Base-by-base conservation (phyloP, 1,140 invertebrate species). In the Stratiolaelaps scimitus region DNA sequence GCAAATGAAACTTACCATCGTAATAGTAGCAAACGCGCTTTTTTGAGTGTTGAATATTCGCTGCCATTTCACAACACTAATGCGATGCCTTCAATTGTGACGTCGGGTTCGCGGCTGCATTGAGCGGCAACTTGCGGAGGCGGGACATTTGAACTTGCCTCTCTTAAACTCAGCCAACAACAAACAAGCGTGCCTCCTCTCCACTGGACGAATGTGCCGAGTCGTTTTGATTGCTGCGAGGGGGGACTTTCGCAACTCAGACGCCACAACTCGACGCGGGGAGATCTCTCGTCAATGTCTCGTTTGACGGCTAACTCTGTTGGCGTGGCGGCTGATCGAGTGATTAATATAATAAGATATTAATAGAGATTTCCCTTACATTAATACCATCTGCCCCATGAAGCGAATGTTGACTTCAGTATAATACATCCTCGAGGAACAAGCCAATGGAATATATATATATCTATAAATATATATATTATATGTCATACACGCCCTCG, bases 21-120 rank as follows among this genome's bases (percentile, higher is more conserved):
- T 98, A 98, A 78, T 98, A 98, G 79, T 98, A 98, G 77, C 92
- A 95, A 66, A 97, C 91, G 75, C 88, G 83, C 76, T 93, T 92
- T 74, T 89, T 89, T 34, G 53, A 60, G 53, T 60, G 53, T 34
- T 60, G 53, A 34, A 60, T 60, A 23, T 23, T 60, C 17, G 53
- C 23, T 17, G 53, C 53, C 53, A 60, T 60, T 60, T 1, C 26
- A 34, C 26, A 60, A 15, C 26, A 60, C 53, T 34, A 60, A 60
- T 6, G 34, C 53, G 53, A 60, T 29, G 53, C 53, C 34, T 60
- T 60, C 23, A 28, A 48, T 15, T 20, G 26, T 48, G 47, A 48
- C 26, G 47, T 48, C 47, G 4, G 47, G 47, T 20, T 48, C 5
- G 47, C 19, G 7, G 26, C 26, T 48, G 19, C 19, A 48, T 7